Conservation (phyloP, 1,140 invertebrate species). For the Euura saliciscinereae region DNA sequence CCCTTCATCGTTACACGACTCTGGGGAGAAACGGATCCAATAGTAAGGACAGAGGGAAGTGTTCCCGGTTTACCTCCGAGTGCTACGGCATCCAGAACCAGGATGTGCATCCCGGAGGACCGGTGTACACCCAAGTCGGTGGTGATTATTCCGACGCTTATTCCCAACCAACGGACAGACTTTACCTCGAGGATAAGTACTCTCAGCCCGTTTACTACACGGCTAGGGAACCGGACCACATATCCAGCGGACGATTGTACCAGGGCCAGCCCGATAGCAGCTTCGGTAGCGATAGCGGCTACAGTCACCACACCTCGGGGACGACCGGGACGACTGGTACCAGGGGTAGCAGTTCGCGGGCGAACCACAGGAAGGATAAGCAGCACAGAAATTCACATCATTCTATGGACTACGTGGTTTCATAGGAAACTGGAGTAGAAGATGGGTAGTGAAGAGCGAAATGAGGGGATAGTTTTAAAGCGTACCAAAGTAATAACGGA, state of each 20-base stretch:
- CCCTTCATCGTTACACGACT: slow-evolving; percentile 48
- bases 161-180: slow-evolving; percentile 42
- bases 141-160: slow-evolving; percentile 41
- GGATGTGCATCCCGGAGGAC: slow-evolving; percentile 25
- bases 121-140: slow-evolving; percentile 40
- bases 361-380: slow-evolving; percentile 50
- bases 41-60: slow-evolving; percentile 27
- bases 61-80: slow-evolving; percentile 38
- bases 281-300: slow-evolving; percentile 72
- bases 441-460: no score
- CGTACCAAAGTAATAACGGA: no score
- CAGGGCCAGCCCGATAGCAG: slow-evolving; percentile 62
- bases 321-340: slow-evolving; percentile 48
- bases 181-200: slow-evolving; percentile 48
- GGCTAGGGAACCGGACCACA: slow-evolving; percentile 36
- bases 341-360: slow-evolving; percentile 43
- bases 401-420: slow-evolving; percentile 51
- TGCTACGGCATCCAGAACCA: slow-evolving; percentile 45
- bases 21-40: slow-evolving; percentile 32
- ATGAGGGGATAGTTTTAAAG: no score
- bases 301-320: slow-evolving; percentile 70
- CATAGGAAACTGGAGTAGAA: slow-evolving; percentile 26
- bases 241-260: slow-evolving; percentile 43
- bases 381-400: slow-evolving; percentile 48
- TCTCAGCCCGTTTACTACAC: slow-evolving; percentile 43